A percentile compares a stretch with the other conserved stretches of the same genome.
These are phyloP conservation scores for Clepsis dumicolana DNA, from an alignment of 2,888 invertebrate species.

Conservation along the genomic window DNA sequence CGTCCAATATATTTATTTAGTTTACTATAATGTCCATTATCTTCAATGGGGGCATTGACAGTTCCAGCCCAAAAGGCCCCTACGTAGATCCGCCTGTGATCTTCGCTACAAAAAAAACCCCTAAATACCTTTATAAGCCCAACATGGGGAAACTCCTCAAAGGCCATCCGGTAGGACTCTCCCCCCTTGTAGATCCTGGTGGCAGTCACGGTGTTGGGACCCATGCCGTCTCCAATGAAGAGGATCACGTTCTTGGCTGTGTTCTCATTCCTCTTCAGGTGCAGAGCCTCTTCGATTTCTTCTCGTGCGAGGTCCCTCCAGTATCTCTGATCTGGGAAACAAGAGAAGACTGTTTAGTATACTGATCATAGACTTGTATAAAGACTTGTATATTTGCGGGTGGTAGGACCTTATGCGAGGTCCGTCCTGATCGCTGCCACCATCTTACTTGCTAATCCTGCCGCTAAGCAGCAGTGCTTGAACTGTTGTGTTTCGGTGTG, in stretches of 20 bases:
- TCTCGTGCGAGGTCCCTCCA: constrained; percentile 81
- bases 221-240: constrained; percentile 97
- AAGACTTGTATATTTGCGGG: too few relatives aligned
- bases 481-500: too few relatives aligned
- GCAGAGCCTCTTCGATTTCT: constrained; percentile 86
- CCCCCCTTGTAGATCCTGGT: constrained; percentile 92
- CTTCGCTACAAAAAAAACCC: too few relatives aligned
- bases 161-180: constrained; percentile 90
- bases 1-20: too few relatives aligned
- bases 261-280: constrained; percentile 85
- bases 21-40: too few relatives aligned
- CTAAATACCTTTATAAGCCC: constrained; percentile 95
- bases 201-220: constrained; percentile 93
- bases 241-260: constrained; percentile 93
- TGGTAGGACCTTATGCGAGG: too few relatives aligned
- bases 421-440: too few relatives aligned
- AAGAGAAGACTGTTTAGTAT: background rate
- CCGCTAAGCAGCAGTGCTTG: too few relatives aligned
- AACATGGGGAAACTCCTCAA: constrained; percentile 93
- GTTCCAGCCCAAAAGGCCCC: too few relatives aligned
- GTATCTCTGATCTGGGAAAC: constrained; percentile 65
- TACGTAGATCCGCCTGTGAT: too few relatives aligned
- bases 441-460: too few relatives aligned
- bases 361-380: background rate
- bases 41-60: background rate